Evolutionary conservation across 53 echinoderm and acorn worm species (phyloP), one percentile per base, ranked within the genome.

Genomic region (Paracentrotus lividus): DNA sequence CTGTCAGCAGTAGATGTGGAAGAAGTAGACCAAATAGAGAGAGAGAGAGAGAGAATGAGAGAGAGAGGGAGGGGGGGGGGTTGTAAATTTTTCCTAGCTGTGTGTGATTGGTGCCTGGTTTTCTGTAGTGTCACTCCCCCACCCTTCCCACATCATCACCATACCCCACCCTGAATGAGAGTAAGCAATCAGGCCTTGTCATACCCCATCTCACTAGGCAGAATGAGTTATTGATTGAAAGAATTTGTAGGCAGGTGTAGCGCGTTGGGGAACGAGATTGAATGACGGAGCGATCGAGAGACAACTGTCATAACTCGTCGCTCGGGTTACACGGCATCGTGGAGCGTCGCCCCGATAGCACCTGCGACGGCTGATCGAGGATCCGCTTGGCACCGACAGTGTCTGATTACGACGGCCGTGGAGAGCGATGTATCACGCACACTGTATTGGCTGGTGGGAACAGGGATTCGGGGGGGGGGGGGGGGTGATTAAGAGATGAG

Each of bases 161-260:
- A 29, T 86, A 86, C 56, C 81, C 72, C 81, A 45, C 81, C 81
- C 81, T 81, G 44, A 26, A 45, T 81, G 81, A 81, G 27, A 81
- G 44, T 81, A 81, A 81, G 81, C 81, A 81, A 81, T 81, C 87
- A 87, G 33, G 26, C 44, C 87, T 33, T 54, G 87, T 87, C 57
- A 64, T 61, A 89, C 89, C 88, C 60, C 53, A 68, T 68, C 53
- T 53, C 90, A 68, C 69, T 51, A 14, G 92, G 92, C 81, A 92
- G 92, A 92, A 92, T 92, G 92, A 92, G 92, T 77, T 92, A 92
- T 92, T 92, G 92, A 92, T 92, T 92, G 92, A 92, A 92, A 92
- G 92, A 78, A 92, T 92, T 91, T 92, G 77, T 77, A 92, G 92
- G 92, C 92, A 92, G 92, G 92, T 92, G 92, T 78, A 78, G 51